Evolutionary conservation across 2,888 invertebrate genomes (phyloP), one percentile per base, ranked within the genome.

Genomic region (Macrosiphum euphorbiae): DNA sequence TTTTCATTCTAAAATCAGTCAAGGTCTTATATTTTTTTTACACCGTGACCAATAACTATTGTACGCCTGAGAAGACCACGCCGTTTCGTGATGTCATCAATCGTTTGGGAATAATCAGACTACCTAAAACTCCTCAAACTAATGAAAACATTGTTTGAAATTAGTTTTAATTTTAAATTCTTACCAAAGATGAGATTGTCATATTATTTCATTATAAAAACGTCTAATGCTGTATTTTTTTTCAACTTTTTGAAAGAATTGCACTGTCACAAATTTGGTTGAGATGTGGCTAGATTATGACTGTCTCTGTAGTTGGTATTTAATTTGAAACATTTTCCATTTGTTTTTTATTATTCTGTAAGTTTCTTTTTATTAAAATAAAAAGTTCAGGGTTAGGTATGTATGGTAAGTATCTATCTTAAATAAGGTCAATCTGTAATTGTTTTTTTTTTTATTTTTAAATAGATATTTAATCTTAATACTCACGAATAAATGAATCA

Each of bases 11-110:
- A 44, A 58, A 89, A 89, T 61, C 28, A 61, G 28, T 89, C 44
- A 61, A 89, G 41, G 58, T 44, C 16, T 26, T 35, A 41, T 16
- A n/a, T 35, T 88, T 78, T 88, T 55, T 58, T 28, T 89, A 44
- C 35, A 44, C 44, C 8, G 28, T 89, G 88, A 89, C 58, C 8
- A 1, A 89, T 89, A 89, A 89, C 52, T 88, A 55, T 55, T 88
- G 28, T 86, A 86, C 16, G 26, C 28, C 7, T 20, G 41, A 55
- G 13, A 85, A 85, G 24, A 85, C 85, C 44, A 85, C 41, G 26
- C 26, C 26, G 13, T 88, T 58, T 44, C 28, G 26, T 52, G 26
- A 44, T 44, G 44, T 86, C 44, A 47, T 86, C 28, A n/a, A 52
- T 88, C 35, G 35, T 88, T 89, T 58, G 89, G 28, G 13, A 89